phyloP scores from a whole-genome alignment of 2,888 invertebrate genomes.

The Iselma pallidipennis region DNA sequence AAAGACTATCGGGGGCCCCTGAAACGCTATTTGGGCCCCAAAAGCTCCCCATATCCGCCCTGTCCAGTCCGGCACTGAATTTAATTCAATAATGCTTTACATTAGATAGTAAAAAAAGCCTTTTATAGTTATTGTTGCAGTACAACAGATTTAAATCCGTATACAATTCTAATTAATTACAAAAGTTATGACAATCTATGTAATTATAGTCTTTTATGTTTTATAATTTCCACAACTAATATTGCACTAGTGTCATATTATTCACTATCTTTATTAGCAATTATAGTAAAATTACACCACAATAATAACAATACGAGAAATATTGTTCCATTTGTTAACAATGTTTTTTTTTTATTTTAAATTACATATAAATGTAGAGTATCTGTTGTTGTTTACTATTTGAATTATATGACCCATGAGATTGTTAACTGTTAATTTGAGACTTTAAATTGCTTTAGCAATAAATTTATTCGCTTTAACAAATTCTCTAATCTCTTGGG shows the following conservation, averaged over 20 bases:
- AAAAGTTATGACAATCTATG: not conserved
- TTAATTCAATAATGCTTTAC: too few species aligned
- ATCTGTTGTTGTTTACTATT: not conserved
- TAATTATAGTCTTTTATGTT: not conserved
- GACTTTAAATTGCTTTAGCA: constrained; percentile 2
- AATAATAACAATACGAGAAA: not conserved
- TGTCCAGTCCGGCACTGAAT: too few species aligned
- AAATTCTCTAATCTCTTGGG: not conserved
- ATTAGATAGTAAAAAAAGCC: too few species aligned
- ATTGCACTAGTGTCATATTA: not conserved
- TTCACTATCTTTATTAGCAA: not conserved
- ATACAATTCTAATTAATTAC: not conserved
- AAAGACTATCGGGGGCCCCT: too few species aligned
- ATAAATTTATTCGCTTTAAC: not conserved
- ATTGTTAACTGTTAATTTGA: constrained; percentile 6
- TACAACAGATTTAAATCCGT: not conserved
- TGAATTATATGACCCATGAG: constrained; percentile 1
- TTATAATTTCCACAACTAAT: not conserved
- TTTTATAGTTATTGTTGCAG: not conserved
- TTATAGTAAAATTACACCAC: not conserved
- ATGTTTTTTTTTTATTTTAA: not conserved
- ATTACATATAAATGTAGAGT: not conserved
- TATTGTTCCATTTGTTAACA: not conserved
- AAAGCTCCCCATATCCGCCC: too few species aligned
- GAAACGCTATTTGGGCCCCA: too few species aligned